Evolutionary conservation across 2,113 vertebrate species (phyloP).

Genomic region (Hystrix brachyura): DNA sequence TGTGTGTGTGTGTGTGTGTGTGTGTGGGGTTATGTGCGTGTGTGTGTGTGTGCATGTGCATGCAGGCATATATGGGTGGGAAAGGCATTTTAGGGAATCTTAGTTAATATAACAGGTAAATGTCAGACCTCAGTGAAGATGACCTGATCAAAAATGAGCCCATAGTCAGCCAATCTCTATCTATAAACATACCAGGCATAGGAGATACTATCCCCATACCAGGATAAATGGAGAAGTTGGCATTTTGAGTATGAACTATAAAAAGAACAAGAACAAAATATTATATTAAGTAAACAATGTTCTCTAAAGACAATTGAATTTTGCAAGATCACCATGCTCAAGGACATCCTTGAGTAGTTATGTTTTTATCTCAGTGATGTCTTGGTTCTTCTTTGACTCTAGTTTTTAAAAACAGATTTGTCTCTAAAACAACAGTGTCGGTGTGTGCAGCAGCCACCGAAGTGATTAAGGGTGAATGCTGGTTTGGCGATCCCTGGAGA

Average conservation of each 20-base stretch:
- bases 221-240: not conserved
- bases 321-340: not conserved
- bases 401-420: not conserved
- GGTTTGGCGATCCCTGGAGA: not conserved
- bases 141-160: not conserved
- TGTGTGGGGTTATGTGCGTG: not conserved
- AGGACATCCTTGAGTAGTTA: not conserved
- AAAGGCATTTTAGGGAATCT: not conserved
- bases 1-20: too few species aligned
- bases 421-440: not conserved
- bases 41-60: not conserved
- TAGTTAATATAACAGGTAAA: not conserved
- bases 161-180: not conserved
- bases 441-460: not conserved
- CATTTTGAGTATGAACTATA: slow-evolving; percentile 1
- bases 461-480: not conserved
- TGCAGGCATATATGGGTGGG: not conserved
- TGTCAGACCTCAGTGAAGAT: not conserved
- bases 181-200: not conserved
- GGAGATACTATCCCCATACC: too few species aligned
- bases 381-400: slow-evolving; percentile 12
- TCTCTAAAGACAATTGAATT: not conserved
- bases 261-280: not conserved
- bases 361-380: slow-evolving; percentile 10
- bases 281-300: not conserved